These are phyloP conservation scores for Cacatua alba DNA, from an alignment of 2,113 vertebrate species.

Conservation along the genomic window DNA sequence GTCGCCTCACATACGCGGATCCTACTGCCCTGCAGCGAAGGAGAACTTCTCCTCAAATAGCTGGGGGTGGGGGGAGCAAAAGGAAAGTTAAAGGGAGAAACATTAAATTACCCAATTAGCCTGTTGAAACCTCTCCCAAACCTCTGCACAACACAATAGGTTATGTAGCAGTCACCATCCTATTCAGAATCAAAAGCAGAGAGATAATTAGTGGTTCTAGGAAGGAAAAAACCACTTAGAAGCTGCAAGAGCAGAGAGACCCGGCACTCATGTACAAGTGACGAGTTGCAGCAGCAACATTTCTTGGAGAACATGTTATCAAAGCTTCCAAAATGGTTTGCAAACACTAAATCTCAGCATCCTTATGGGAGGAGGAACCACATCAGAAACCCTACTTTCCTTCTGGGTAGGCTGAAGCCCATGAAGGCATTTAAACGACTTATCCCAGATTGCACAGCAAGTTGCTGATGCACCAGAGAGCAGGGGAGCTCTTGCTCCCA, in stretches of 20 bases:
- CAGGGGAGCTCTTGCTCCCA: neutral
- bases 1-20: slow-evolving; percentile 19
- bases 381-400: neutral
- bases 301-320: neutral
- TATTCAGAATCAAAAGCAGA: neutral
- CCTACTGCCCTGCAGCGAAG: slow-evolving; percentile 16
- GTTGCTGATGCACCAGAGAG: neutral
- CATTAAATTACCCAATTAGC: neutral
- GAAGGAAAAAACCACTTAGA: neutral
- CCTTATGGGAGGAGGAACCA: neutral
- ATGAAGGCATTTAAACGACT: neutral
- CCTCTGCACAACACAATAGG: neutral
- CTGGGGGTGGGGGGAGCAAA: neutral
- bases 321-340: neutral
- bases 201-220: neutral
- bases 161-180: neutral
- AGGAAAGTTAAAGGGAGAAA: neutral
- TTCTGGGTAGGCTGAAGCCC: neutral
- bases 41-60: neutral
- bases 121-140: neutral
- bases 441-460: neutral
- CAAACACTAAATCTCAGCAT: neutral
- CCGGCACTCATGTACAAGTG: neutral
- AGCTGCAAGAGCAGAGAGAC: neutral
- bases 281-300: neutral